Conservation (phyloP, 2,888 invertebrate genomes). For the Brachycybe producta region DNA sequence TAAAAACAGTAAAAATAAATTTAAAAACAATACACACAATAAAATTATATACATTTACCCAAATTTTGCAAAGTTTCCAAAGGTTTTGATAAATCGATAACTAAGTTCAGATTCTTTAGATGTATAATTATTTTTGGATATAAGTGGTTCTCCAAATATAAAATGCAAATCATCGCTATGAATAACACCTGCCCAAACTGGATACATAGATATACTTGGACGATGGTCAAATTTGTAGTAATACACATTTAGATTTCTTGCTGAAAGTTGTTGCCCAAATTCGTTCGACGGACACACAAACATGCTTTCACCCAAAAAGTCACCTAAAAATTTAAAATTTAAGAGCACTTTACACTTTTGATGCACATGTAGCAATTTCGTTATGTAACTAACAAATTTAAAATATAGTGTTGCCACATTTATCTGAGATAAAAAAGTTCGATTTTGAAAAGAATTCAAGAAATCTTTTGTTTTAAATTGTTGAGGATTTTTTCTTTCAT, state of each 20-base stretch:
- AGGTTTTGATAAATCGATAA: neutral
- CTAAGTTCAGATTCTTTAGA: conserved; percentile 1
- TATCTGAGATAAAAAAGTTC: no score
- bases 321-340: conserved; percentile 3
- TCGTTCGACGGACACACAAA: conserved; percentile 5
- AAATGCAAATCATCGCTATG: conserved; percentile 10
- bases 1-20: no score
- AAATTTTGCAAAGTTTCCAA: conserved; percentile 1
- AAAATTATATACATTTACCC: no score
- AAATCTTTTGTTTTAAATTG: no score
- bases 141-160: conserved; percentile 1
- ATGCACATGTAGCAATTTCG: no score
- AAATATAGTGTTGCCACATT: no score
- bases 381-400: no score
- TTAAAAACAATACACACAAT: no score
- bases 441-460: no score
- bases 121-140: neutral
- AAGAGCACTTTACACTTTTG: no score
- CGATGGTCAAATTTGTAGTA: conserved; percentile 5
- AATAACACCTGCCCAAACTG: conserved; percentile 1
- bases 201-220: neutral
- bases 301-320: conserved; percentile 2
- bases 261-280: neutral
- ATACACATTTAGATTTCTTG: conserved; percentile 3
- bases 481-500: no score